Base-by-base conservation (phyloP, 2,888 invertebrate genomes). In the Tortricodes alternella region DNA sequence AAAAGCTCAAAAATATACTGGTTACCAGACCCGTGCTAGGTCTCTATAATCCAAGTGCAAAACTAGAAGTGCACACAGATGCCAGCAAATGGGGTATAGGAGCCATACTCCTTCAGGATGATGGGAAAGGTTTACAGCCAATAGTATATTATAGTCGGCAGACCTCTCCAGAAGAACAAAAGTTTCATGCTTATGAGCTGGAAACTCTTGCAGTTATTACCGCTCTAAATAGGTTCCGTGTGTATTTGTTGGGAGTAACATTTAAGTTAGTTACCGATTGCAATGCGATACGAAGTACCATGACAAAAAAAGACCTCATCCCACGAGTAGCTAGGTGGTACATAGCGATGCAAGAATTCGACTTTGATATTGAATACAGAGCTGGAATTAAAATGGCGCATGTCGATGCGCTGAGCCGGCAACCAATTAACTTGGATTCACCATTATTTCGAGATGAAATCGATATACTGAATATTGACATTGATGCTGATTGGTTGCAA, bases 251-350 rank as follows among this genome's bases (percentile, higher is more conserved):
- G 7, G 63, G 64, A 2, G 9, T 18, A 7, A 16, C 15, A 3
- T 53, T 44, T 11, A 55, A 37, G 15, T 13, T 9, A 1, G 43
- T 56, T 1, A 60, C 59, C 1, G 56, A 56, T 19, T 60, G 62
- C 16, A 37, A 13, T 5, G 58, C 58, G 0, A 21, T 62, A 6
- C 46, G 56, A 7, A 37, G 49, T 7, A 58, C 60, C 6, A 60
- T 62, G 59, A 57, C 53, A 1, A 63, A 62, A 39, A 37, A 43
- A 18, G 60, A 63, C 46, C 34, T 63, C 2, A 35, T 62, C 6
- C 63, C 65, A 4, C 32, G 65, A 1, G 62, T 64, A 1, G 62
- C 65, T 2, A 35, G 65, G 13, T 65, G 63, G 62, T 66, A 38
- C 21, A 48, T 62, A 11, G 23, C 48, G 1, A 62, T 65, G 61